These are phyloP conservation scores for Polylopha cassiicola DNA, from an alignment of 2,888 invertebrate genomes.

Conservation along the genomic window DNA sequence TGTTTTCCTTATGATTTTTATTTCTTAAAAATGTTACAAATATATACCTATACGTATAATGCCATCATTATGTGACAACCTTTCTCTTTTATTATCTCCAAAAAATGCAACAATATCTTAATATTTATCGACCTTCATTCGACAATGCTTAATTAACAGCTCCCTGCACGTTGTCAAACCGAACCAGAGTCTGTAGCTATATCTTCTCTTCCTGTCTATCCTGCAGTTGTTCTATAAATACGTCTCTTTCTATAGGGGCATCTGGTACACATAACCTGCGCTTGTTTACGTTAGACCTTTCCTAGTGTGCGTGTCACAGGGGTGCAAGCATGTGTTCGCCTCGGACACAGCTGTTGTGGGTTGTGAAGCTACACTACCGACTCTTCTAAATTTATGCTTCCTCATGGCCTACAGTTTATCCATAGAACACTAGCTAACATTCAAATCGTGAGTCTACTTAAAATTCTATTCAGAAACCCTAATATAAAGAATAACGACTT, in stretches of 20 bases:
- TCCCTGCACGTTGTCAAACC: conserved; percentile 65
- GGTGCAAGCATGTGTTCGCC: conserved; percentile 65
- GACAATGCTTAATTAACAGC: conserved; percentile 68
- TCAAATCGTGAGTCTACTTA: conserved; percentile 49
- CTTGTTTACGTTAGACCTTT: conserved; percentile 64
- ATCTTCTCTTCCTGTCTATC: conserved; percentile 52
- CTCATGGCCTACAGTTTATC: conserved; percentile 63
- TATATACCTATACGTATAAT: conserved; percentile 28
- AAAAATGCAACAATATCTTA: conserved; percentile 26
- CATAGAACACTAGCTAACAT: conserved; percentile 39
- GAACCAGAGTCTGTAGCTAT: conserved; percentile 47
- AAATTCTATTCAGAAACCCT: conserved; percentile 48
- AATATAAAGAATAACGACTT: conserved; percentile 38
- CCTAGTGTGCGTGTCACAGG: conserved; percentile 54
- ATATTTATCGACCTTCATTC: conserved; percentile 69
- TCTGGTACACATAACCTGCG: conserved; percentile 74
- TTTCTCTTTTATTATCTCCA: conserved; percentile 35
- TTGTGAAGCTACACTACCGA: conserved; percentile 56
- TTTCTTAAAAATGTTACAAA: too few species aligned
- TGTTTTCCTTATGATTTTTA: too few species aligned
- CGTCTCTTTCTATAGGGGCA: conserved; percentile 71
- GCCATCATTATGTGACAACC: conserved; percentile 36
- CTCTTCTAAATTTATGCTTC: conserved; percentile 73
- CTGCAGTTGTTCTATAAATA: conserved; percentile 41
- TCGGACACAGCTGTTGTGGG: conserved; percentile 73